Evolutionary conservation across 1,140 invertebrate genomes (phyloP), one percentile per base, ranked within the genome.

Genomic region (Trinorchestia longiramus): DNA sequence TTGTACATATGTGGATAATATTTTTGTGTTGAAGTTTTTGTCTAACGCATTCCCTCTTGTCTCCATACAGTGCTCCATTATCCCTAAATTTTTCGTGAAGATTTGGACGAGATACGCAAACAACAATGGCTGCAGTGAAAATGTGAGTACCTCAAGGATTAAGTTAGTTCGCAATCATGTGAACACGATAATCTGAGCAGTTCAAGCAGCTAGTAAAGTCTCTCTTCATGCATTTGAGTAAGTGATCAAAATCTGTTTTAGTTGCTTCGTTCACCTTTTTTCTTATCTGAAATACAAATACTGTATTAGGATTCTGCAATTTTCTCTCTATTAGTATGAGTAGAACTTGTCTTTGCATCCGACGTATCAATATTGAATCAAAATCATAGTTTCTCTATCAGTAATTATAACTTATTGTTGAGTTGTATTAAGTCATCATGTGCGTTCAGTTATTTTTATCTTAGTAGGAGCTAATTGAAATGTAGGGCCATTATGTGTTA

Each of bases 21-120:
- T 36, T 77, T 77, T 77, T 77, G 62, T 77, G 28, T 28, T 8
- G 19, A 53, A 53, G 19, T 19, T 11, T 19, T 1, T 77, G 28
- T 77, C 1, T 23, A 3, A 77, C 28, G 3, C 28, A 1, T 77
- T 1, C 62, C 28, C 43, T 90, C 41, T 90, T 42, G 8, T 15
- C 28, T 96, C 97, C 97, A 98, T 98, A 97, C 97, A 99, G 99
- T 99, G 99, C 97, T 99, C 99, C 0, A 99, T 99, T 97, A 98
- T 99, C 97, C 99, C 99, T 97, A 99, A 98, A 97, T 99, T 99
- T 97, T 98, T 98, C 97, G 98, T 99, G 97, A 98, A 98, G 95
- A 99, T 99, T 96, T 98, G 99, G 97, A 99, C 99, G 43, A 98
- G 98, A 97, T 99, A 99, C 97, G 99, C 99, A 97, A 98, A 99